Percentiles rank a stretch among this genome's conserved stretches.
Evolutionary conservation across 1,140 invertebrate species (phyloP).

Genomic region (Drosophila lacteicornis): DNA sequence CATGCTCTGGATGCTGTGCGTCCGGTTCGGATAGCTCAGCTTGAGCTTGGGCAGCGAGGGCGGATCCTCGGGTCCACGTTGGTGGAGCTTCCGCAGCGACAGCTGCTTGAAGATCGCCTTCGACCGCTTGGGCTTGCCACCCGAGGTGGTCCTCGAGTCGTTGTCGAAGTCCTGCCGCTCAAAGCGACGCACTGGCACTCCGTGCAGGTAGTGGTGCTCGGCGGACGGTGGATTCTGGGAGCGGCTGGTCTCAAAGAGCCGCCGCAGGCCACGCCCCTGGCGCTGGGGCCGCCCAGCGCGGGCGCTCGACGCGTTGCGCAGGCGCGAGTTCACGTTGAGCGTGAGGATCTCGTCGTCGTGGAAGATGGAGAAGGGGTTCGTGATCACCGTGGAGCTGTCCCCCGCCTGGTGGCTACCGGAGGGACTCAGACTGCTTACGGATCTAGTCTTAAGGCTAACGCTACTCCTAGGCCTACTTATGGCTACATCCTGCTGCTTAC

Average conservation of each 20-base stretch:
- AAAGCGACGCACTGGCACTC: slow-evolving; percentile 70
- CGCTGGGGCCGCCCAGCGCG: slow-evolving; percentile 36
- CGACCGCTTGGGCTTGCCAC: slow-evolving; percentile 47
- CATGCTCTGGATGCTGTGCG: slow-evolving; percentile 80
- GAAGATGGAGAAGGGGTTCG: slow-evolving; percentile 83
- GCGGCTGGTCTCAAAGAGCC: slow-evolving; percentile 61
- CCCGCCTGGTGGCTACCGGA: slow-evolving; percentile 24
- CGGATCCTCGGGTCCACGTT: slow-evolving; percentile 42
- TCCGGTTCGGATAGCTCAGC: slow-evolving; percentile 79
- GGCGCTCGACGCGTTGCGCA: slow-evolving; percentile 54
- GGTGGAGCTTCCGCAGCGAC: slow-evolving; percentile 65
- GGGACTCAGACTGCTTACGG: slow-evolving; percentile 66
- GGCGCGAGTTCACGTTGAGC: slow-evolving; percentile 64
- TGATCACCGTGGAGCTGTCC: slow-evolving; percentile 79
- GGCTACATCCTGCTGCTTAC: slow-evolving; percentile 77
- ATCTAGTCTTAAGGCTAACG: slow-evolving; percentile 74
- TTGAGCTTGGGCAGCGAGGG: slow-evolving; percentile 77
- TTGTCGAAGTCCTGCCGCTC: slow-evolving; percentile 76
- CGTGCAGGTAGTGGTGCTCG: slow-evolving; percentile 65
- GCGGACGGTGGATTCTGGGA: slow-evolving; percentile 20
- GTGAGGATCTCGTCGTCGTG: slow-evolving; percentile 80
- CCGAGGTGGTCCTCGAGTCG: slow-evolving; percentile 3
- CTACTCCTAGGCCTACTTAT: slow-evolving; percentile 62
- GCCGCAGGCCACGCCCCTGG: slow-evolving; percentile 48
- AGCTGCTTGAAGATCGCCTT: slow-evolving; percentile 73